Percentiles rank a stretch among this genome's conserved stretches.
Conservation (phyloP, 1,140 invertebrate genomes). For the Helicoverpa zea region DNA sequence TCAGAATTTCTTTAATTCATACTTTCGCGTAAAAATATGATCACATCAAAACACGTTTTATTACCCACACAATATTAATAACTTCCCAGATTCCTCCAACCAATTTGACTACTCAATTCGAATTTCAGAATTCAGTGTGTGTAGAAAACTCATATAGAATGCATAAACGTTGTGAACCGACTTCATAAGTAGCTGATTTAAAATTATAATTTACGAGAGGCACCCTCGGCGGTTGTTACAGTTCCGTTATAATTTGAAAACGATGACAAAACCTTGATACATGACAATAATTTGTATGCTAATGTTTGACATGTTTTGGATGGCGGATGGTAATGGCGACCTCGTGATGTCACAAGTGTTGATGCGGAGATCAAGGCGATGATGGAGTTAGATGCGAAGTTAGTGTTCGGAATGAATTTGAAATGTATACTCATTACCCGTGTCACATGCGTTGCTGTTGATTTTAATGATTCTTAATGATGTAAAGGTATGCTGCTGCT, state of each 20-base stretch:
- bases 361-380: slow-evolving; percentile 15
- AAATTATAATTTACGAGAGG: slow-evolving; percentile 59
- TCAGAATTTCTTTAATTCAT: too few species aligned
- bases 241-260: slow-evolving; percentile 50
- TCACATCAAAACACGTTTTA: slow-evolving; percentile 3
- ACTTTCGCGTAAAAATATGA: background rate
- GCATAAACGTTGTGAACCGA: slow-evolving; percentile 54
- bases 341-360: slow-evolving; percentile 5
- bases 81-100: slow-evolving; percentile 18
- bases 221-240: slow-evolving; percentile 45
- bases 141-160: slow-evolving; percentile 56
- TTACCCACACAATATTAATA: background rate
- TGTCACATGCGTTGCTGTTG: background rate
- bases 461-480: background rate
- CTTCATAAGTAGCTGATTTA: slow-evolving; percentile 59
- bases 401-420: slow-evolving; percentile 5
- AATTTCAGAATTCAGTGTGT: slow-evolving; percentile 48
- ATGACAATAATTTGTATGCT: slow-evolving; percentile 49
- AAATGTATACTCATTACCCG: too few species aligned
- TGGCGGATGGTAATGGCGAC: slow-evolving; percentile 23
- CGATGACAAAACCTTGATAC: slow-evolving; percentile 40
- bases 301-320: slow-evolving; percentile 25
- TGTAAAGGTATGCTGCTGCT: background rate
- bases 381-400: background rate
- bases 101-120: slow-evolving; percentile 45